phyloP scores from a whole-genome alignment of 1,140 invertebrate species.

The Protaetia brevitarsis region DNA sequence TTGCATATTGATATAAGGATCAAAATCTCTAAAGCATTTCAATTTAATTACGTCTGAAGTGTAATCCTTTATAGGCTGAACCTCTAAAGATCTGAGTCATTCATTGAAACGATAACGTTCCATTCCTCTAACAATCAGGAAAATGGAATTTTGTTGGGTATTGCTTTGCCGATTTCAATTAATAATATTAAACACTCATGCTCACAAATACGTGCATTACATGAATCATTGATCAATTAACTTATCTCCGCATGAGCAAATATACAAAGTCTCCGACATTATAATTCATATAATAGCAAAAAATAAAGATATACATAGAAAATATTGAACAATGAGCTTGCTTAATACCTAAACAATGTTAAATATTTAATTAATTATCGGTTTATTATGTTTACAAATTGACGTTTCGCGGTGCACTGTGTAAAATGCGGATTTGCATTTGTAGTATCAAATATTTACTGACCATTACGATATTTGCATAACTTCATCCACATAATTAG shows the following conservation, averaged over 20 bases:
- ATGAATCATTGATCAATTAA: background rate
- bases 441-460: background rate
- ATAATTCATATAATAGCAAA: background rate
- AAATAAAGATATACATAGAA: background rate
- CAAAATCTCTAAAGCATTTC: background rate
- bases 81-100: background rate
- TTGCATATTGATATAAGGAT: too few relatives aligned
- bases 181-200: background rate
- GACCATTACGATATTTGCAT: background rate
- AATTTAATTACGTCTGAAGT: background rate
- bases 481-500: background rate
- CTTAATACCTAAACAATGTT: background rate
- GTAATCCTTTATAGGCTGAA: background rate
- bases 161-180: background rate
- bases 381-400: background rate
- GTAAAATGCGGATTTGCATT: background rate
- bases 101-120: background rate
- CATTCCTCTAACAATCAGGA: background rate
- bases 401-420: background rate
- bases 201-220: background rate
- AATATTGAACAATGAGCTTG: background rate
- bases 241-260: background rate
- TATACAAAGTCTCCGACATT: background rate
- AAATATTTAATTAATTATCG: slow-evolving; percentile 12
- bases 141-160: slow-evolving; percentile 1